These are phyloP conservation scores for Drosophila demipolita DNA, from an alignment of 2,888 invertebrate genomes.

Conservation along the genomic window DNA sequence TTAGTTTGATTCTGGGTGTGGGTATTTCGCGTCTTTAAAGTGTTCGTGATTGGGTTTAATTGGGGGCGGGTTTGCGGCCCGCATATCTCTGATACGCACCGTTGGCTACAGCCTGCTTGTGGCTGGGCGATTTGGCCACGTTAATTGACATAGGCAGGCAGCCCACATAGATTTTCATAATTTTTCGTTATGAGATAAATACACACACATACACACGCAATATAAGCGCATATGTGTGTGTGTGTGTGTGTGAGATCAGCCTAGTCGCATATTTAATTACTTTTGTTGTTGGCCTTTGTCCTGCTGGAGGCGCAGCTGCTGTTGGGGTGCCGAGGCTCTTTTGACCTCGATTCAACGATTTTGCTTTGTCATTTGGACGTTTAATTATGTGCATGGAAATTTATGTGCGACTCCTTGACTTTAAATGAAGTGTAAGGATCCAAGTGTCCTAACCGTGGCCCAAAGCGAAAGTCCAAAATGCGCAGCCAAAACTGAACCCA, in stretches of 20 bases:
- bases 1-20: conserved; percentile 14
- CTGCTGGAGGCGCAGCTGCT: conserved; percentile 4
- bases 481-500: conserved; percentile 6
- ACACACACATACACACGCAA: conserved; percentile 7
- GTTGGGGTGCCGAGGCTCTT: conserved; percentile 14
- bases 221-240: neutral
- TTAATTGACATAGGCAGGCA: conserved; percentile 64
- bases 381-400: conserved; percentile 83
- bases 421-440: conserved; percentile 77
- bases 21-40: conserved; percentile 47
- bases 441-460: conserved; percentile 23
- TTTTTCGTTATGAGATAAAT: conserved; percentile 64
- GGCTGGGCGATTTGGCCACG: conserved; percentile 42
- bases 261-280: conserved; percentile 75
- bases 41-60: conserved; percentile 45
- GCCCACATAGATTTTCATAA: conserved; percentile 72
- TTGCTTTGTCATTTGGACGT: conserved; percentile 80
- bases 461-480: conserved; percentile 8
- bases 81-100: conserved; percentile 56
- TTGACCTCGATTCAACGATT: conserved; percentile 77
- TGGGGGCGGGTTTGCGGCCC: conserved; percentile 27
- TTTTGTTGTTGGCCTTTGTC: conserved; percentile 49
- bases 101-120: conserved; percentile 36
- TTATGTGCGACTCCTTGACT: conserved; percentile 76
- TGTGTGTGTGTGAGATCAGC: conserved; percentile 49